Conservation (phyloP, 2,113 vertebrate genomes). For the Corydoras sp. region DNA sequence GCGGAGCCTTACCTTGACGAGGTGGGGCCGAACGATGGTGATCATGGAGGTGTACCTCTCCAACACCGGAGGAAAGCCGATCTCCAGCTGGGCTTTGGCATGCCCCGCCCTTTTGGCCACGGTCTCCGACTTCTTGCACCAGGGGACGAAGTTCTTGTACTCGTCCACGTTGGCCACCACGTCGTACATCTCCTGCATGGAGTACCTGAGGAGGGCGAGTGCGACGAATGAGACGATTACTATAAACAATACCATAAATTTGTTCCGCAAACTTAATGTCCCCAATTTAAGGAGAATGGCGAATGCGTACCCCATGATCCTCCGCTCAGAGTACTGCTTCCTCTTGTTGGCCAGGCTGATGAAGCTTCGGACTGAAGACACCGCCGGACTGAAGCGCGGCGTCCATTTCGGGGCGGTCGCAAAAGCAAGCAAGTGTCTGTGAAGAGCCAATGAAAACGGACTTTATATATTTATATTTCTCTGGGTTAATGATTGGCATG, state of each 20-base stretch:
- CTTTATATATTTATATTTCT: neutral
- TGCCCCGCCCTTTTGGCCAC: slow-evolving; percentile 78
- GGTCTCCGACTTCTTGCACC: slow-evolving; percentile 89
- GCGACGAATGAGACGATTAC: neutral
- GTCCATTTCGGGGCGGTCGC: slow-evolving; percentile 56
- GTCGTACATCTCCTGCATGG: slow-evolving; percentile 94
- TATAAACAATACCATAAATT: neutral
- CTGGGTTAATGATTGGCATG: too few relatives aligned
- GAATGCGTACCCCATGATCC: slow-evolving; percentile 78
- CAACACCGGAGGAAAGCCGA: slow-evolving; percentile 85
- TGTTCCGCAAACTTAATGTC: too few relatives aligned
- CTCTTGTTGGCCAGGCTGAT: slow-evolving; percentile 82
- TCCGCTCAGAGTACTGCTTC: slow-evolving; percentile 88
- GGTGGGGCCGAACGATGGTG: slow-evolving; percentile 83
- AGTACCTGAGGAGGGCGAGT: slow-evolving; percentile 64
- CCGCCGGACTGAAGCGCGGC: slow-evolving; percentile 41
- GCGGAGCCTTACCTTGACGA: slow-evolving; percentile 79
- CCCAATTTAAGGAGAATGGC: too few relatives aligned
- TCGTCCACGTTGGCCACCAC: slow-evolving; percentile 92
- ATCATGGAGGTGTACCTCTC: slow-evolving; percentile 90
- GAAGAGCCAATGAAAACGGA: neutral
- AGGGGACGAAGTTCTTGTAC: slow-evolving; percentile 88
- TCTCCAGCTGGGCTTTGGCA: slow-evolving; percentile 83
- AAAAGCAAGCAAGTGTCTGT: slow-evolving; percentile 65
- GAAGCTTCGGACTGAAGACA: slow-evolving; percentile 70